Conservation (phyloP, 2,888 invertebrate species). For the Stenolophus ochropezus region DNA sequence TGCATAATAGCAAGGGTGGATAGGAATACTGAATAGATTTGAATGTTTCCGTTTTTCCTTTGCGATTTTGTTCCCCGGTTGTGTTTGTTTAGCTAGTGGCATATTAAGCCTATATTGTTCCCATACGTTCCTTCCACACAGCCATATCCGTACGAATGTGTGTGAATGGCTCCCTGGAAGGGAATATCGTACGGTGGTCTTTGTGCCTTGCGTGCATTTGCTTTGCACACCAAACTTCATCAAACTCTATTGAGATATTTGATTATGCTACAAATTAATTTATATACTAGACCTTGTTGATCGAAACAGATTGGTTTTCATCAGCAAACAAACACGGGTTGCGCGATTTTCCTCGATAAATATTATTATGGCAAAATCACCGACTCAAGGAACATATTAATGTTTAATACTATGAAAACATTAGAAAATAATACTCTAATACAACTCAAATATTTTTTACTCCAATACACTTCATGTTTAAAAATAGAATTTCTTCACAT, state of each 20-base stretch:
- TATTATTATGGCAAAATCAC: constrained; percentile 10
- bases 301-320: constrained; percentile 36
- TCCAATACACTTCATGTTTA: too few relatives aligned
- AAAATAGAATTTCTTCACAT: too few relatives aligned
- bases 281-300: constrained; percentile 20
- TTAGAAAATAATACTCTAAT: too few relatives aligned
- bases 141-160: background rate
- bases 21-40: too few relatives aligned
- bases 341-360: constrained; percentile 8
- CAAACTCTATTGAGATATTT: constrained; percentile 44
- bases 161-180: constrained; percentile 27
- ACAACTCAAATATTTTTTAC: too few relatives aligned
- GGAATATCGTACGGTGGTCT: constrained; percentile 34
- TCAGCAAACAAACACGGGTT: background rate
- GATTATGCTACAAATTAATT: constrained; percentile 50
- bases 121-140: background rate
- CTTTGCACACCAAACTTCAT: constrained; percentile 30
- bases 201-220: constrained; percentile 29
- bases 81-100: background rate
- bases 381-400: too few relatives aligned
- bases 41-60: too few relatives aligned
- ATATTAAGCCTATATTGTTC: background rate
- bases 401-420: too few relatives aligned
- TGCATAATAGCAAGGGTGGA: too few relatives aligned
- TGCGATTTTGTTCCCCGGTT: background rate